Evolutionary conservation across 2,888 invertebrate species (phyloP), one percentile per base, ranked within the genome.

Genomic region (Tiliacea aurago): DNA sequence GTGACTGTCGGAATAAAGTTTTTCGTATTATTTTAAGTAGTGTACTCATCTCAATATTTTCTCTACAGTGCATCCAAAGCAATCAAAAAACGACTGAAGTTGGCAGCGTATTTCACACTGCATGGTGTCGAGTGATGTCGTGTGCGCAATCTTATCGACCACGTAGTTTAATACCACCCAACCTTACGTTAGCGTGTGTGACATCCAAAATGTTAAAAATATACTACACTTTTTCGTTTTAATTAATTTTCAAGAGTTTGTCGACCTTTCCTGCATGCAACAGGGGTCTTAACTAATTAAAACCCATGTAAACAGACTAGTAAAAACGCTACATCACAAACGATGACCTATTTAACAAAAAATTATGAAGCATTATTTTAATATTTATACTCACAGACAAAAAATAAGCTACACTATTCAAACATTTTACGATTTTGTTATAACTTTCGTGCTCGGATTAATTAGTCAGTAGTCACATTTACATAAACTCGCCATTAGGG

Each of bases 401-500:
- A 49, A 67, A 77, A 64, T 28, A 70, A 63, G 33, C 51, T 43
- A 28, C 58, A 65, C 56, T 53, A 61, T 63, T 72, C 43, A 69
- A 62, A 65, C 45, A 63, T 56, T 51, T 33, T 28, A 67, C 20
- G 51, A 37, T 69, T 68, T 68, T 74, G 28, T 59, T 69, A 65
- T 71, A 84, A 74, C 53, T 23, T 84, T 74, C 75, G 84, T 84
- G 81, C 61, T 55, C 15, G 58, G 53, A 68, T 69, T 84, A 81
- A 84, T 84, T 81, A 80, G 70, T 71, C 23, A 23, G 66, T 33
- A 9, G 45, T 13, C 43, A 66, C 53, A 80, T 68, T 84, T 45
- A 56, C 84, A 65, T 68, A 65, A 15, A 67, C 37, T 56, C 63
- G 56, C 56, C 64, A 74, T 70, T 80, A 84, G 58, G 13, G 59